Base-by-base conservation (phyloP, 2,888 invertebrate species). In the Scaptomyza reducta region DNA sequence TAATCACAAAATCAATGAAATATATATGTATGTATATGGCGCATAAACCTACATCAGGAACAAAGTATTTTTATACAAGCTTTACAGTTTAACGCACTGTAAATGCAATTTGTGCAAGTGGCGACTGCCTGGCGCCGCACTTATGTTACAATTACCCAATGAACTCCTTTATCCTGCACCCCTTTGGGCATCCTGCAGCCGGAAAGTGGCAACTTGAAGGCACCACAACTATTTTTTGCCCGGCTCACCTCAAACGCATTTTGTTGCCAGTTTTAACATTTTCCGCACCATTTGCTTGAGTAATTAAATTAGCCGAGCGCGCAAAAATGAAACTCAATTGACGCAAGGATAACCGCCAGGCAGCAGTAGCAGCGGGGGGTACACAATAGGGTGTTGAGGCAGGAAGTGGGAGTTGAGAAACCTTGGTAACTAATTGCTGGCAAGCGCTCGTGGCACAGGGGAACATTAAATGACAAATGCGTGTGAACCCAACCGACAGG, bases 291-390 rank as follows among this genome's bases (percentile, higher is more conserved):
- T 64, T 75, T 59, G 56, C 9, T 38, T 41, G 69, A 35, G 70
- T 87, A 84, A 82, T 87, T 82, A 70, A 82, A 82, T 82, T 81
- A 82, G 66, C 56, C 70, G 29, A 67, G 47, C 69, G 66, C 64
- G 51, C 63, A 46, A 56, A 69, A 61, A 54, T 50, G 57, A 72
- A 77, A 69, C 60, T 67, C 66, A 75, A 82, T 79, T 85, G 79
- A 63, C 72, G 71, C 79, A 64, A 71, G 79, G 76, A 82, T 63
- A 67, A 58, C 56, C 45, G 46, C 53, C 63, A 33, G 60, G 66
- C 14, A 14, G 27, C 35, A 35, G 2, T 10, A 14, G 27, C 14
- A 38, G 7, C 27, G 22, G 22, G 22, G 25, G 59, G 9, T 11
- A 25, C 22, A 18, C 1, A 6, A 13, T 14, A 18, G 61, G 35